phyloP scores from a whole-genome alignment of 1,140 invertebrate species.

The Ceratina calcarata region DNA sequence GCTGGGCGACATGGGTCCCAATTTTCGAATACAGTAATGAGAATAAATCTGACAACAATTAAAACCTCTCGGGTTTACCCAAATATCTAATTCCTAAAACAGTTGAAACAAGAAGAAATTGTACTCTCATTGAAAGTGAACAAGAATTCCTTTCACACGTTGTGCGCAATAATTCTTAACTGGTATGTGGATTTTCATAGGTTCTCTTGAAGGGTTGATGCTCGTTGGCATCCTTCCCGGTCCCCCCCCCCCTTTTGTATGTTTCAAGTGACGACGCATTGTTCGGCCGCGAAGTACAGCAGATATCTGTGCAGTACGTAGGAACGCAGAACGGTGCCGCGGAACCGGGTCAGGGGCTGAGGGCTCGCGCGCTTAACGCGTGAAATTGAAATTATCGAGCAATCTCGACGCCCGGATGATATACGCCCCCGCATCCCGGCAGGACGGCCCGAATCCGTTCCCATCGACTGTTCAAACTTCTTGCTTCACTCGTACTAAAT shows the following conservation, averaged over 20 bases:
- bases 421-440: neutral
- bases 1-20: too few species aligned
- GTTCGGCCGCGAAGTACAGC: constrained; percentile 31
- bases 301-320: neutral
- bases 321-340: constrained; percentile 38
- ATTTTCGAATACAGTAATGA: too few species aligned
- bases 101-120: too few species aligned
- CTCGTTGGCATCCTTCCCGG: constrained; percentile 50
- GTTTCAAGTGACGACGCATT: constrained; percentile 60
- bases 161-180: too few species aligned
- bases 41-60: too few species aligned
- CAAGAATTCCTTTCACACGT: too few species aligned
- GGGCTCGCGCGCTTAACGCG: constrained; percentile 69
- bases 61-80: too few species aligned
- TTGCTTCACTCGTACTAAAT: neutral
- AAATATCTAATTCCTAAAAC: too few species aligned
- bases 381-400: constrained; percentile 75
- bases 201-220: constrained; percentile 43
- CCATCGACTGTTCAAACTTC: constrained; percentile 1
- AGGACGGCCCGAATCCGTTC: neutral
- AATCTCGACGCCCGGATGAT: constrained; percentile 35
- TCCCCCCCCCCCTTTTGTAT: constrained; percentile 49
- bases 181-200: neutral
- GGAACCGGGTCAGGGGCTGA: constrained; percentile 68
- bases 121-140: too few species aligned